Evolutionary conservation across 1,140 invertebrate genomes (phyloP).

Genomic region (Lepidurus packardi): DNA sequence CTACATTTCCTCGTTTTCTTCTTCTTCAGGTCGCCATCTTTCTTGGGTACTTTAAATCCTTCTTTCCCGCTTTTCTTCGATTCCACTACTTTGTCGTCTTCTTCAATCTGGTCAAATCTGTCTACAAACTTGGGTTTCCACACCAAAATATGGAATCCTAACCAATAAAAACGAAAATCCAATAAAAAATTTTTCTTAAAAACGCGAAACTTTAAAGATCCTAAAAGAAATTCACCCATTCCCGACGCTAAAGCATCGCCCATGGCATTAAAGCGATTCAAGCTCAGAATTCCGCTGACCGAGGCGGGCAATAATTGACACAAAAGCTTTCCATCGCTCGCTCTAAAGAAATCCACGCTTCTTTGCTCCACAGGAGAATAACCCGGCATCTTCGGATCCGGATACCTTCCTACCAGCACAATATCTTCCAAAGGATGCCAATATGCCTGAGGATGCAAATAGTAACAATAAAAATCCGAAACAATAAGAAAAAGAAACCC

Average conservation of each 20-base stretch:
- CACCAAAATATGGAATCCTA: slow-evolving; percentile 24
- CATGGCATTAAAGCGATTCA: slow-evolving; percentile 42
- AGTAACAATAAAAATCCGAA: slow-evolving; percentile 23
- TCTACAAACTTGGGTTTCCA: slow-evolving; percentile 30
- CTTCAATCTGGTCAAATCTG: background rate
- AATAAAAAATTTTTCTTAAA: background rate
- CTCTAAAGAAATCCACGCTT: slow-evolving; percentile 44
- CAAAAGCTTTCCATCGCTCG: slow-evolving; percentile 40
- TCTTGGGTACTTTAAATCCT: background rate
- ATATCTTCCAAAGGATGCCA: slow-evolving; percentile 47
- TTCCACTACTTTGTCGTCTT: background rate
- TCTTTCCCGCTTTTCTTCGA: background rate
- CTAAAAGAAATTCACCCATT: slow-evolving; percentile 40
- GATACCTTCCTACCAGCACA: slow-evolving; percentile 45
- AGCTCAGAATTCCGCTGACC: slow-evolving; percentile 40
- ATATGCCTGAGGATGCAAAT: slow-evolving; percentile 40
- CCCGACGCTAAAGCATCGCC: slow-evolving; percentile 40
- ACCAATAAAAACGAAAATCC: background rate
- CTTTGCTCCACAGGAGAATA: slow-evolving; percentile 39
- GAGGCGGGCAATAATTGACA: slow-evolving; percentile 39
- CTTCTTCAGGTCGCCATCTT: slow-evolving; percentile 6
- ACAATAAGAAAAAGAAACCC: slow-evolving; percentile 12
- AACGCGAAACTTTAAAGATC: background rate
- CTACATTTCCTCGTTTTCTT: background rate
- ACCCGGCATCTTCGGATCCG: slow-evolving; percentile 40